phyloP scores from a whole-genome alignment of 2,113 vertebrate species.

The Stictonetta naevosa region DNA sequence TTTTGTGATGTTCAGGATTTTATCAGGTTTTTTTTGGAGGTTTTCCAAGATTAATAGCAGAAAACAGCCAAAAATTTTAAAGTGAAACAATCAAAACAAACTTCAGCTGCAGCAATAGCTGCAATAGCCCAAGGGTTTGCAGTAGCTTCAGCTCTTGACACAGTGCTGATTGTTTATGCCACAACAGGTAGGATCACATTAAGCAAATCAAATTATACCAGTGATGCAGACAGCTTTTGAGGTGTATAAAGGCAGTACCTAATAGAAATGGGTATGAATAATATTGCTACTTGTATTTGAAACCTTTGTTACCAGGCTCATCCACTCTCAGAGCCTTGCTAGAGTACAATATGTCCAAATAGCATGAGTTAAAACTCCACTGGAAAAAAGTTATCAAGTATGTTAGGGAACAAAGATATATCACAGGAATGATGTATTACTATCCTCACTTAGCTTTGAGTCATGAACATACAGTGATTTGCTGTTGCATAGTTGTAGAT shows the following conservation, averaged over 20 bases:
- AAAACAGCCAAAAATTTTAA: neutral
- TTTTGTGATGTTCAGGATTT: conserved; percentile 39
- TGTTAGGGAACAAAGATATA: neutral
- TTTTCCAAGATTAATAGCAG: conserved; percentile 5
- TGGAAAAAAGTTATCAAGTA: neutral
- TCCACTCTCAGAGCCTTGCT: neutral
- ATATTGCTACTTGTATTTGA: neutral
- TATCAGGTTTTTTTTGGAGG: conserved; percentile 49
- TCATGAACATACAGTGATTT: neutral
- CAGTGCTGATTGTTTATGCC: neutral
- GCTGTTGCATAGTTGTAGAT: neutral
- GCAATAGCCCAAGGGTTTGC: neutral
- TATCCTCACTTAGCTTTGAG: neutral
- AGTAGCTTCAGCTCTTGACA: neutral
- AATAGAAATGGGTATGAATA: neutral
- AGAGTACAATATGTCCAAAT: neutral
- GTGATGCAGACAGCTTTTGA: neutral
- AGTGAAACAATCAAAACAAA: neutral
- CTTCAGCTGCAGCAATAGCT: conserved; percentile 3
- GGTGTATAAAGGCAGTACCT: neutral
- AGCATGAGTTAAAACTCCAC: neutral
- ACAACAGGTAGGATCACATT: neutral
- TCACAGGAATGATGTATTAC: neutral
- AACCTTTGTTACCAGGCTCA: neutral
- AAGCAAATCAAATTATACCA: neutral